These are phyloP conservation scores for Nettapus auritus DNA, from an alignment of 2,113 vertebrate genomes.

Conservation along the genomic window DNA sequence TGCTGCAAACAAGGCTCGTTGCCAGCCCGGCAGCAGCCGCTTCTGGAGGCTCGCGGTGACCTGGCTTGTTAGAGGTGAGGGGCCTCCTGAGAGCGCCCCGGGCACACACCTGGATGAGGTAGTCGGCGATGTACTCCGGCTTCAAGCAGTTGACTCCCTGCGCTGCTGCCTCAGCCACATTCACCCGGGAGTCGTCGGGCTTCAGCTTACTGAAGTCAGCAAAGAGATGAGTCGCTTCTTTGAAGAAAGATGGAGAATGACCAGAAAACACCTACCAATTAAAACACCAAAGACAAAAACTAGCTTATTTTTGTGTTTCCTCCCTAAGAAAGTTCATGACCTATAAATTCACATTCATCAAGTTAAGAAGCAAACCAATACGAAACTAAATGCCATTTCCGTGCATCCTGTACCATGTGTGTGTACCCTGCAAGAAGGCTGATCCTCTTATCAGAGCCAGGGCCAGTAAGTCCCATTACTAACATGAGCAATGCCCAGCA, in stretches of 20 bases:
- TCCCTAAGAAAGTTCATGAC: not conserved
- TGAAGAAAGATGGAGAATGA: slow-evolving; percentile 81
- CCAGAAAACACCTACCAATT: slow-evolving; percentile 85
- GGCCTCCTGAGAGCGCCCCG: rapidly evolving
- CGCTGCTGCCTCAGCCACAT: slow-evolving; percentile 81
- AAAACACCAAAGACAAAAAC: not conserved
- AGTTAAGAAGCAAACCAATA: not conserved
- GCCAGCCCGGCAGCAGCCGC: rapidly evolving
- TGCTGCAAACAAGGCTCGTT: not conserved
- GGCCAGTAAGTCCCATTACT: not conserved
- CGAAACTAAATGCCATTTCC: not conserved
- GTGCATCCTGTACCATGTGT: not conserved
- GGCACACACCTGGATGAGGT: slow-evolving; percentile 89
- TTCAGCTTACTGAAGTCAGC: slow-evolving; percentile 91
- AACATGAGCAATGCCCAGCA: not conserved
- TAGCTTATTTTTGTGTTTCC: not conserved
- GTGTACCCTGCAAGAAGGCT: not conserved
- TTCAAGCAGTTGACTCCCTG: slow-evolving; percentile 89
- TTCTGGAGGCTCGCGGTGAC: not conserved
- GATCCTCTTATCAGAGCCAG: not conserved
- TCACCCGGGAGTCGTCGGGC: slow-evolving; percentile 81
- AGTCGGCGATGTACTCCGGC: slow-evolving; percentile 96
- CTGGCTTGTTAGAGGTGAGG: not conserved
- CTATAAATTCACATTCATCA: not conserved
- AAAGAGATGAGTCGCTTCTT: slow-evolving; percentile 91